These are phyloP conservation scores for Tetrax tetrax DNA, from an alignment of 2,113 vertebrate species.

Conservation along the genomic window DNA sequence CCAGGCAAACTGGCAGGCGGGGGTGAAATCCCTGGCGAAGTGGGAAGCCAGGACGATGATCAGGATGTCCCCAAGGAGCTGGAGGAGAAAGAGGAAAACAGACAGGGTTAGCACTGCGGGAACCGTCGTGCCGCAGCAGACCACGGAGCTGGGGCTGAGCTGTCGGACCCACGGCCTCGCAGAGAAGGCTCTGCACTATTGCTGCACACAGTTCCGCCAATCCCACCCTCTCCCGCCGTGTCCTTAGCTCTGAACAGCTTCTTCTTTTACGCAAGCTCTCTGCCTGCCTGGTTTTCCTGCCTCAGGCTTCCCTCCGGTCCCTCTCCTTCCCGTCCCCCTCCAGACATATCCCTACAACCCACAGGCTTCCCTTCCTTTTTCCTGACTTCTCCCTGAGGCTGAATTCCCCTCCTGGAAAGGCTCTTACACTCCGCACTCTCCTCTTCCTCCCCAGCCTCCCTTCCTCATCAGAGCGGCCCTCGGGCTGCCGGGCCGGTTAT, in stretches of 20 bases:
- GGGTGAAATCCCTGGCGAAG: slow-evolving; percentile 70
- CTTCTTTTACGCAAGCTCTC: background rate
- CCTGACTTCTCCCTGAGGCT: background rate
- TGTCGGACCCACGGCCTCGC: too few relatives aligned
- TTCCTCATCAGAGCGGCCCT: accelerated
- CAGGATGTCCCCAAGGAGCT: slow-evolving; percentile 82
- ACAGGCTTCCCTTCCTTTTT: background rate
- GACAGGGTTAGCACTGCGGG: background rate
- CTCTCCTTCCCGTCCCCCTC: background rate
- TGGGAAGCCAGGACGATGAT: slow-evolving; percentile 73
- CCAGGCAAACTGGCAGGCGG: slow-evolving; percentile 59
- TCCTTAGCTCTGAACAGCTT: background rate
- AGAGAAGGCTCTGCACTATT: background rate
- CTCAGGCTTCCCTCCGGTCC: accelerated
- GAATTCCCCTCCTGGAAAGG: background rate
- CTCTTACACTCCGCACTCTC: background rate
- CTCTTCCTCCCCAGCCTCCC: background rate
- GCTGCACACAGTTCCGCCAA: background rate
- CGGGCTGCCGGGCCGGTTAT: background rate
- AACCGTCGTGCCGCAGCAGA: background rate
- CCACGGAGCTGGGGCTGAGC: background rate
- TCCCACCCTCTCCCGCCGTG: background rate
- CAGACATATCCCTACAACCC: background rate
- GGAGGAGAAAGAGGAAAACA: background rate
- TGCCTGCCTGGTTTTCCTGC: background rate